Evolutionary conservation across 2,888 invertebrate genomes (phyloP).

Genomic region (Tiphia femorata): DNA sequence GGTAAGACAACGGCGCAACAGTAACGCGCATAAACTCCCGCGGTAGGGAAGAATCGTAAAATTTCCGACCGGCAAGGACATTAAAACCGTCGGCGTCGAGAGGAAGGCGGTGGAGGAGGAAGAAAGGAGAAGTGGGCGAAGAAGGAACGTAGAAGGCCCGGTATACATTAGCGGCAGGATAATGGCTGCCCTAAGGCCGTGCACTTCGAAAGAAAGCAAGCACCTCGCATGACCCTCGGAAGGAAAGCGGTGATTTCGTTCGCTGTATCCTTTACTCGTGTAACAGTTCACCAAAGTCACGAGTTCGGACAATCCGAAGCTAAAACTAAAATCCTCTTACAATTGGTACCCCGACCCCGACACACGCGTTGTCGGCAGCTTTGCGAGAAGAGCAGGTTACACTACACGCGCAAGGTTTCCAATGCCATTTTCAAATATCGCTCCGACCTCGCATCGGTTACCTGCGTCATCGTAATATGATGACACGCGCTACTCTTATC

Average conservation of each 20-base stretch:
- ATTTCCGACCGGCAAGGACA: constrained; percentile 45
- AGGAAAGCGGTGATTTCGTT: constrained; percentile 12
- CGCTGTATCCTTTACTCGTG: background rate
- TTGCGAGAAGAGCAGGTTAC: no score
- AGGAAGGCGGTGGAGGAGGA: background rate
- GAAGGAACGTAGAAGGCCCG: constrained; percentile 49
- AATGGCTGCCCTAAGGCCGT: constrained; percentile 49
- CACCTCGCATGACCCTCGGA: constrained; percentile 18
- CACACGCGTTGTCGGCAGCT: no score
- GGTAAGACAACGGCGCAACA: constrained; percentile 45
- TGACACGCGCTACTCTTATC: no score
- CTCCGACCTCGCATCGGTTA: no score
- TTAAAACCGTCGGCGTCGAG: constrained; percentile 49
- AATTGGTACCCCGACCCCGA: no score
- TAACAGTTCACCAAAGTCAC: no score
- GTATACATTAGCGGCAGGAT: constrained; percentile 51
- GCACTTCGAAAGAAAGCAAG: constrained; percentile 24
- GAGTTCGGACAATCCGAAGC: no score
- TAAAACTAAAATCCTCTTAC: no score
- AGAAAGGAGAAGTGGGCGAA: background rate
- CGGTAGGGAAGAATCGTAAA: constrained; percentile 59
- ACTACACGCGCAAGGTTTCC: no score
- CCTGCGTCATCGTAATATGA: no score
- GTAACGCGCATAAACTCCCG: constrained; percentile 50
- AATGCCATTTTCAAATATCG: no score